Evolutionary conservation across 2,797 vertebrate species (phyloP).

Genomic region (Rhinoraja longicauda): DNA sequence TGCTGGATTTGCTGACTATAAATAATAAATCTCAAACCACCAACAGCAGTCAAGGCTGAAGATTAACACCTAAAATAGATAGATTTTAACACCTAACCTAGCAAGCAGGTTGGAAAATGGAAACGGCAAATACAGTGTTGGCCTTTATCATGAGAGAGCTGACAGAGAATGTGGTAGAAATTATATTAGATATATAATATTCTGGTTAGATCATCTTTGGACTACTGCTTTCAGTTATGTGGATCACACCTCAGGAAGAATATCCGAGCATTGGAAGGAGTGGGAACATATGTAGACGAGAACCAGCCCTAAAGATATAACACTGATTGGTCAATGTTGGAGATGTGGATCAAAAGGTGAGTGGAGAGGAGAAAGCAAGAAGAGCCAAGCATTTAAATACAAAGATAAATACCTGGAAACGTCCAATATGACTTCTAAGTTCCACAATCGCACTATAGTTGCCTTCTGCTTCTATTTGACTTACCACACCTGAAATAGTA

Average conservation of each 20-base stretch:
- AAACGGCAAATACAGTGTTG: no score
- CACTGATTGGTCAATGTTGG: not conserved
- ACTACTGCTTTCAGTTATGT: no score
- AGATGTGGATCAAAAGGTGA: not conserved
- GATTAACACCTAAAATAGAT: not conserved
- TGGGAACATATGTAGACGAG: not conserved
- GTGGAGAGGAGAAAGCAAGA: not conserved
- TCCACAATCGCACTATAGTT: conserved; percentile 79
- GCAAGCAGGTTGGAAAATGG: no score
- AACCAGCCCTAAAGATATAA: not conserved
- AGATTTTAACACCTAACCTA: not conserved
- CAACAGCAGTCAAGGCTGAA: not conserved
- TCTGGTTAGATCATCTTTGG: no score
- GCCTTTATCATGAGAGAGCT: no score
- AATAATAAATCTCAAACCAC: not conserved
- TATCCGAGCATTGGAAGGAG: no score
- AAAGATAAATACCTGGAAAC: conserved; percentile 77
- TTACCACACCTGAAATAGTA: conserved; percentile 64
- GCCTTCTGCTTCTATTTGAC: conserved; percentile 72
- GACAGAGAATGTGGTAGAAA: no score
- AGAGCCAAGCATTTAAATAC: not conserved
- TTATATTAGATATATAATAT: no score
- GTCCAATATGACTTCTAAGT: conserved; percentile 81
- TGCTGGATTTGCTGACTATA: no score
- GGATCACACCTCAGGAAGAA: no score